Evolutionary conservation across 1,140 invertebrate genomes (phyloP).

Genomic region (Bombus confusus): DNA sequence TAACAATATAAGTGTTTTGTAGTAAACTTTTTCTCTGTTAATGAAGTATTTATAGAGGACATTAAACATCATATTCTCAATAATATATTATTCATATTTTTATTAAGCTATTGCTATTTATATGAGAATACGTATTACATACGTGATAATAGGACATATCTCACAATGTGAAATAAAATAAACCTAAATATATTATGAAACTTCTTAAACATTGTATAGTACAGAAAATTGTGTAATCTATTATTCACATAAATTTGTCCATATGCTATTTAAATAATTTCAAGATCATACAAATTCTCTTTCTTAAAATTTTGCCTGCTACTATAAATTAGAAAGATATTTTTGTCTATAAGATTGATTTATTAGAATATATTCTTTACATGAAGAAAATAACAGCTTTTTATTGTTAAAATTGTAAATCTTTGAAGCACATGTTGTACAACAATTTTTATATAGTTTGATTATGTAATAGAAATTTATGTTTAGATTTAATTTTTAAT

Average conservation of each 20-base stretch:
- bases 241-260: background rate
- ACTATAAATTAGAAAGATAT: background rate
- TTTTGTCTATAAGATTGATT: background rate
- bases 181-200: conserved; percentile 4
- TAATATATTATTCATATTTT: background rate
- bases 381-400: background rate
- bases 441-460: conserved; percentile 28
- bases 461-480: conserved; percentile 6
- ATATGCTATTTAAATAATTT: conserved; percentile 5
- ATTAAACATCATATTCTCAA: background rate
- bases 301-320: conserved; percentile 17
- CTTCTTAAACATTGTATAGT: background rate
- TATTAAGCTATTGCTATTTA: conserved; percentile 1
- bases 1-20: background rate
- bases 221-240: background rate
- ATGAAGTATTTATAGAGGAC: background rate
- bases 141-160: conserved; percentile 46
- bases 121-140: conserved; percentile 39
- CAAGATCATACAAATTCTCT: background rate
- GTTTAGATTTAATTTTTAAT: conserved; percentile 11
- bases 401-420: conserved; percentile 1
- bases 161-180: conserved; percentile 22
- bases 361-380: conserved; percentile 3
- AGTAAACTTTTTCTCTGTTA: background rate
- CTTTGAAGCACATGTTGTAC: conserved; percentile 67